phyloP scores from a whole-genome alignment of 1,140 invertebrate species.

The Drosophila virilis region DNA sequence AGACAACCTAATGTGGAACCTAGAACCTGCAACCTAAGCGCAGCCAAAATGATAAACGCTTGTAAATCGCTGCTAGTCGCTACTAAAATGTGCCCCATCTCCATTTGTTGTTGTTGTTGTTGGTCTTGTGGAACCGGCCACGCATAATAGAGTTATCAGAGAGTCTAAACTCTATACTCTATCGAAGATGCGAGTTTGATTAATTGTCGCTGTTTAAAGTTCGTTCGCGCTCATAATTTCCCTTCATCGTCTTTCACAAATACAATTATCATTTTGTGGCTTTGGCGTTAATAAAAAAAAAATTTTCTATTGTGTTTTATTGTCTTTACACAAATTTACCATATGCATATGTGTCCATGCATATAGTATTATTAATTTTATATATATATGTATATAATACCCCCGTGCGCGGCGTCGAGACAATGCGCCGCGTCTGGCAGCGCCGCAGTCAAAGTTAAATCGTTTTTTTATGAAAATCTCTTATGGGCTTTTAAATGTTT shows the following conservation, averaged over 20 bases:
- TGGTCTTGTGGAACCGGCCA: conserved; percentile 7
- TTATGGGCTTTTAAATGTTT: conserved; percentile 83
- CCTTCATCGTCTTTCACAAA: conserved; percentile 52
- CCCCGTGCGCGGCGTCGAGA: conserved; percentile 30
- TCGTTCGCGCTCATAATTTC: conserved; percentile 73
- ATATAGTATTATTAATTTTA: conserved; percentile 13
- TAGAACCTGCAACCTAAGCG: not conserved
- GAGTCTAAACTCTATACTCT: not conserved
- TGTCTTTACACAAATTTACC: conserved; percentile 42
- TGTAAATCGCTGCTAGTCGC: conserved; percentile 73
- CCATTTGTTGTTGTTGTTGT: not conserved
- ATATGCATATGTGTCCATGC: not conserved
- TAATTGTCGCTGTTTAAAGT: conserved; percentile 70
- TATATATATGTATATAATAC: conserved; percentile 41
- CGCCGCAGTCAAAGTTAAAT: conserved; percentile 72
- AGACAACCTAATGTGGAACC: conserved; percentile 22
- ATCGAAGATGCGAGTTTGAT: conserved; percentile 56
- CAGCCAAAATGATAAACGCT: conserved; percentile 65
- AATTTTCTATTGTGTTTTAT: conserved; percentile 71
- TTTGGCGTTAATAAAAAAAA: conserved; percentile 60
- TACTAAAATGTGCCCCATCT: conserved; percentile 61
- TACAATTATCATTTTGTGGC: conserved; percentile 69
- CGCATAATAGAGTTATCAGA: conserved; percentile 77
- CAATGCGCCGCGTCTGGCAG: conserved; percentile 38
- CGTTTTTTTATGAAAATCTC: conserved; percentile 81